Evolutionary conservation across 64 coral and sea anemone species (phyloP), one percentile per base, ranked within the genome.

Genomic region (Anthopleura sola): DNA sequence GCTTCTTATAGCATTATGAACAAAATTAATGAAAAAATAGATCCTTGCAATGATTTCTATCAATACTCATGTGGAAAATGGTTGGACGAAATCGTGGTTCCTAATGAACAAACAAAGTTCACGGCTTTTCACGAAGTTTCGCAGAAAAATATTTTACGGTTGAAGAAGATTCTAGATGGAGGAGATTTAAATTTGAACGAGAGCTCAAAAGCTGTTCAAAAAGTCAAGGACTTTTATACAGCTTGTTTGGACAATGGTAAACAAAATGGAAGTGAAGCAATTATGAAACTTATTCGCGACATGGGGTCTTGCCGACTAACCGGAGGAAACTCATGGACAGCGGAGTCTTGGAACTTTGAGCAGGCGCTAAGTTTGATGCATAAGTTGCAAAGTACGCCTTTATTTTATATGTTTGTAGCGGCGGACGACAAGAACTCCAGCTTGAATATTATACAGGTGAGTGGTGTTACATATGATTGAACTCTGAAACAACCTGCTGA

Each of bases 361-460:
- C 97, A 92, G 80, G 97, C 85, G 6, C 81, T 99, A 17, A 99
- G 93, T 49, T 86, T 83, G 68, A 90, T 99, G 85, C 97, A 99
- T 60, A 99, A 95, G 66, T 71, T 99, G 58, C 94, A 99, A 32
- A 99, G 97, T 46, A 99, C 88, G 26, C 97, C 97, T 56, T 86
- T 99, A 40, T 99, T 99, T 85, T 99, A 99, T 44, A 95, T 99
- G 97, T 99, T 99, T 90, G 97, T 99, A 36, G 85, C 93, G 75
- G 87, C 92, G 21, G 97, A 99, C 92, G 97, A 99, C 68, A 91
- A 89, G n/a, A 94, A 99, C 36, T 99, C 97, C 24, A 92, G 86
- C 23, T 55, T 89, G 20, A 95, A 99, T 60, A 92, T 95, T 38
- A 95, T 99, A 75, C 97, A 99, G 97, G 97, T 99, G 85, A 18